Base-by-base conservation (phyloP, 2,113 vertebrate genomes). In the Jaculus jaculus region DNA sequence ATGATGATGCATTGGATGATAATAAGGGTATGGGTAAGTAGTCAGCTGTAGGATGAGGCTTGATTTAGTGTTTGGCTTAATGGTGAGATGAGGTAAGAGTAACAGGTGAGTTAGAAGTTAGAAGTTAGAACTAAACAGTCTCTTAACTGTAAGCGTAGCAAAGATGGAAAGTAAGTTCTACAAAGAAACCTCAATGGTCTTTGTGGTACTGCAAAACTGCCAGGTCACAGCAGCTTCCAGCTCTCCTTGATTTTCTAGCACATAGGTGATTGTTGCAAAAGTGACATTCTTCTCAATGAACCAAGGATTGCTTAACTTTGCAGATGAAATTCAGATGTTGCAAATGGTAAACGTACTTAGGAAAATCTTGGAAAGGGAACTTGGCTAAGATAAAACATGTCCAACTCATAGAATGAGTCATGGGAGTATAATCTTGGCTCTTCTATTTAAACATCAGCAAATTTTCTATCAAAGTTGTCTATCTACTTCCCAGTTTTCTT, bases 361-460 rank as follows among this genome's bases (percentile, higher is more conserved):
- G 26, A 75, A 96, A 84, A 83, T 88, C 54, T 94, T 94, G 60
- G 71, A 88, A 87, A 90, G 78, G 54, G 61, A 85, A 28, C 3
- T 61, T 85, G 42, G n/a, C 78, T 80, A 92, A 89, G 32, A 83
- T 71, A 87, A 86, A 88, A 65, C 74, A 79, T 91, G 30, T 82
- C 65, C 42, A 87, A 91, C 69, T 93, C 60, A 85, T 54, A 73
- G 60, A 78, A 51, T 95, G 74, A 88, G 37, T 90, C 78, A 37
- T n/a, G 61, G 60, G 15, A 90, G 66, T 80, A 74, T 75, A 89
- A 87, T 87, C 39, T 28, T 82, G 63, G n/a, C 28, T 89, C 68
- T 88, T 12, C n/a, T 68, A 32, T 80, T 82, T 93, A 84, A 81
- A 37, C 42, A 91, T 72, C 34, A 79, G 83, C 81, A 89, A 34